Evolutionary conservation across 2,113 vertebrate species (phyloP).

Genomic region (Mus spicilegus): DNA sequence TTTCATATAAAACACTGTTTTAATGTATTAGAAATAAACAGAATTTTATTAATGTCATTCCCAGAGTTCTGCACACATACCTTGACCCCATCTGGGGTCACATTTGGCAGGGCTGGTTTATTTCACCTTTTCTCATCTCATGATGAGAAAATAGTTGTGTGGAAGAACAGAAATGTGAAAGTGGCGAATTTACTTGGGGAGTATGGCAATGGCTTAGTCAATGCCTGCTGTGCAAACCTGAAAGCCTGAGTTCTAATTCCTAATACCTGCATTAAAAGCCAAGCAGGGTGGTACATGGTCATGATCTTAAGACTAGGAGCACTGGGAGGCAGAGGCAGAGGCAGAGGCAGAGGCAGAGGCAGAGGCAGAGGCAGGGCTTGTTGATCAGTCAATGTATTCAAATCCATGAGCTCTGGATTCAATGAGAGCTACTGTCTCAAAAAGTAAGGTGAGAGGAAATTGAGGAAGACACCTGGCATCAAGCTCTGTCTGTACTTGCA

Average conservation of each 20-base stretch:
- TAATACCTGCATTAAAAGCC: background rate
- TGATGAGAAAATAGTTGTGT: conserved; percentile 58
- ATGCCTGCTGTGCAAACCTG: background rate
- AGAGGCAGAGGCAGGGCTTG: no score
- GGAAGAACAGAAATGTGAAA: conserved; percentile 24
- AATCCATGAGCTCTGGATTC: background rate
- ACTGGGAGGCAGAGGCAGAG: background rate
- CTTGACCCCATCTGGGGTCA: conserved; percentile 7
- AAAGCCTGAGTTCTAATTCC: no score
- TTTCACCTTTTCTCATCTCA: conserved; percentile 58
- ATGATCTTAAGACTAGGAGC: background rate
- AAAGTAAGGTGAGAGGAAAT: background rate
- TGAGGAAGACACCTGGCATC: background rate
- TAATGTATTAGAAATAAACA: conserved; percentile 76
- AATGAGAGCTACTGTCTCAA: background rate
- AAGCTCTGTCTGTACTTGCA: background rate
- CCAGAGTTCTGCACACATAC: conserved; percentile 57
- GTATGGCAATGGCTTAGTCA: no score
- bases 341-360: no score
- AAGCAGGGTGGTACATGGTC: background rate
- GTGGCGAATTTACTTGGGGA: background rate
- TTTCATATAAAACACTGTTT: conserved; percentile 77
- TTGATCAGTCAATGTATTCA: background rate
- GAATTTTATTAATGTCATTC: conserved; percentile 75
- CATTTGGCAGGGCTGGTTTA: background rate